These are phyloP conservation scores for Salminus brasiliensis DNA, from an alignment of 2,113 vertebrate genomes.

Conservation along the genomic window DNA sequence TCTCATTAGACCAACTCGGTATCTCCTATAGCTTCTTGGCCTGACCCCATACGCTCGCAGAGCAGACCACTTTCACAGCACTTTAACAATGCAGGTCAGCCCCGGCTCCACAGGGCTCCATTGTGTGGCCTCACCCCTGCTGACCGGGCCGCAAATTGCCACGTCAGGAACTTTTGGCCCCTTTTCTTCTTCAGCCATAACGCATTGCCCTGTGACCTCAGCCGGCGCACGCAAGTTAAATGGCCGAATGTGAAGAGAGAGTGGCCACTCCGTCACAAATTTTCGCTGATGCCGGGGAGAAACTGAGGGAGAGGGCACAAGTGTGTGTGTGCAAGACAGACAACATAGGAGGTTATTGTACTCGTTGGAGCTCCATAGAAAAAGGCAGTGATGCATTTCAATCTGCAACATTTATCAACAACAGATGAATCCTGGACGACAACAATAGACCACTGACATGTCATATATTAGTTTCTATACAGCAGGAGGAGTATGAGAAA, in stretches of 20 bases:
- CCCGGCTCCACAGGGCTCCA: conserved; percentile 51
- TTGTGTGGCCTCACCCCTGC: conserved; percentile 78
- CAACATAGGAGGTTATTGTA: conserved; percentile 31
- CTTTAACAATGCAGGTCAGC: conserved; percentile 69
- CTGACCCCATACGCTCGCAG: conserved; percentile 81
- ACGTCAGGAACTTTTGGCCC: conserved; percentile 83
- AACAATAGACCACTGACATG: conserved; percentile 38
- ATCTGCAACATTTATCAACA: conserved; percentile 46
- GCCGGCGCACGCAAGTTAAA: conserved; percentile 56
- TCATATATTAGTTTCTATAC: conserved; percentile 47
- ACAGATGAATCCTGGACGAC: conserved; percentile 22
- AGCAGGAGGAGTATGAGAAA: neutral
- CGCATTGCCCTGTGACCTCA: conserved; percentile 74
- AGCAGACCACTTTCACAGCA: conserved; percentile 80
- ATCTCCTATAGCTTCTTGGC: conserved; percentile 70
- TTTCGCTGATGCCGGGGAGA: conserved; percentile 29
- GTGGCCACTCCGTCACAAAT: conserved; percentile 26
- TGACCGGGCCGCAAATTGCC: conserved; percentile 87
- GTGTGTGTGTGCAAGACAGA: conserved; percentile 28
- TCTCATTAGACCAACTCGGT: conserved; percentile 83
- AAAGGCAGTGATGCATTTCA: conserved; percentile 43
- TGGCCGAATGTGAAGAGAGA: conserved; percentile 31
- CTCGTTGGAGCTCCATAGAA: conserved; percentile 24
- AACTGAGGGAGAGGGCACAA: neutral
- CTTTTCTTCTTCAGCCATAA: conserved; percentile 72